Base-by-base conservation (phyloP, 2,888 invertebrate genomes). In the Clitarchus hookeri region DNA sequence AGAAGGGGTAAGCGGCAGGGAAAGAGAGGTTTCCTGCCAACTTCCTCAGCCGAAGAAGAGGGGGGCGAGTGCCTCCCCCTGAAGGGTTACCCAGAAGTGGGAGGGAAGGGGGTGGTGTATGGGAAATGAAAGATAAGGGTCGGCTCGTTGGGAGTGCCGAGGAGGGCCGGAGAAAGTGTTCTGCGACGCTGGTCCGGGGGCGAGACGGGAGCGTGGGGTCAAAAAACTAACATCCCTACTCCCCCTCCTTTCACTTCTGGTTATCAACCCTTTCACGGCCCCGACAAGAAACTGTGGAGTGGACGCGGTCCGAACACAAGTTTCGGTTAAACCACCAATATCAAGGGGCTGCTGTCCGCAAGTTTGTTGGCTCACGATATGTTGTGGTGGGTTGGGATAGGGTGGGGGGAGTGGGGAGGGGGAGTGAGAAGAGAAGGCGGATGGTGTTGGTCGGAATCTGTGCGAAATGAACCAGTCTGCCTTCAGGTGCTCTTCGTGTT, bases 121-220 rank as follows among this genome's bases (percentile, higher is more conserved):
- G 44, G 82, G 82, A 82, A 82, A 82, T 36, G 27, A 82, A 82
- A 82, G 82, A 82, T 82, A 82, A 82, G 82, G 82, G 82, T 19
- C 27, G 79, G 79, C 25, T 26, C 26, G 79, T 26, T 13, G 27
- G 27, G 79, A n/a, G 79, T 16, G 11, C 12, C 44, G 82, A 82
- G 82, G 27, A 82, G 65, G 23, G n/a, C 65, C 23, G 65, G 65
- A 65, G 65, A 65, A 65, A 65, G 65, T 65, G 65, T 65, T 65
- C 65, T n/a, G 65, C 65, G n/a, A 19, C 23, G 23, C 19, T 25
- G 27, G 27, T 82, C 4, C 4, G 6, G 82, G 82, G 36, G 82
- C 0, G 26, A n/a, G 82, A n/a, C 25, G 12, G 79, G 79, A 27
- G 79, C 27, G 11, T 8, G 27, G 82, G 82, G 82, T 82, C 36